Base-by-base conservation (phyloP, 2,797 vertebrate genomes). In the Danio jaintianensis region DNA sequence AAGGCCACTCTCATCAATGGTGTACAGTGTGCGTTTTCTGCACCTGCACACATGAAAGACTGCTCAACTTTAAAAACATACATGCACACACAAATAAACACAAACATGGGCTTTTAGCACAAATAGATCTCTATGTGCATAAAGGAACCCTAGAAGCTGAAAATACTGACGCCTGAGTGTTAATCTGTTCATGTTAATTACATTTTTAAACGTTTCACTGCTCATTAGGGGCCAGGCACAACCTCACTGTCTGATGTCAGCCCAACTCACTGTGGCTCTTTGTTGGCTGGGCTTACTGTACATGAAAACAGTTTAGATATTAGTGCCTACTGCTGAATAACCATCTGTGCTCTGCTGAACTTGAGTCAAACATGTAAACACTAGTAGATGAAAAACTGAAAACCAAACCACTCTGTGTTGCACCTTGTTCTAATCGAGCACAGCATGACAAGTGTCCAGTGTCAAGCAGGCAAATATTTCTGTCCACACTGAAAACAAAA, bases 41-140 rank as follows among this genome's bases (percentile, higher is more conserved):
- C 84, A 86, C 71, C 83, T 83, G 84, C 80, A 69, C n/a, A 85
- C 79, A 87, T 83, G 82, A 87, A 88, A 88, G 81, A 38, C 64
- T n/a, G 48, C 55, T 18, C 10, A 48, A 61, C 67, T 43, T 52
- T 55, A 76, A 58, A 84, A 73, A 81, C 40, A n/a, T n/a, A 40
- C 72, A 73, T 48, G 42, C 56, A 59, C 50, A 50, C 58, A 69
- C 62, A 68, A 50, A 67, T 10, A 38, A 78, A 47, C 7, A 75
- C 10, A 83, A 71, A 80, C 47, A 58, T 13, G 29, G 11, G 7
- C 68, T 45, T 16, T 58, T 73, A 68, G 71, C 58, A 84, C 75
- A 86, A 59, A 81, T 56, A 58, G 15, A 52, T 63, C 78, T 82
- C 70, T 84, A 56, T 82, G 80, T 71, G 20, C 42, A 81, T 70